phyloP scores from a whole-genome alignment of 1,140 invertebrate species.

The Ceratitis capitata region DNA sequence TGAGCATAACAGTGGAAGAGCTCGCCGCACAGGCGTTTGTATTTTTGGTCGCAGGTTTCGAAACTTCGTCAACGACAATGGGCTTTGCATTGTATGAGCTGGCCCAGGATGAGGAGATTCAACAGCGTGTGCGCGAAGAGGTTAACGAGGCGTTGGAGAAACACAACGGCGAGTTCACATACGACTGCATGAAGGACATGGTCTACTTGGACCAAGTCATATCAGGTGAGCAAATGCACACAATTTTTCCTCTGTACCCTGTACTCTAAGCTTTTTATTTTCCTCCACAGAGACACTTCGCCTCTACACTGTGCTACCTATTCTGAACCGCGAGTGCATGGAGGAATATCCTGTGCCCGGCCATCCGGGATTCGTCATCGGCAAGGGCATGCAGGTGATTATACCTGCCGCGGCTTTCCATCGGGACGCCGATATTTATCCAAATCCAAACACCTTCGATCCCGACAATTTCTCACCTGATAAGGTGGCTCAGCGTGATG shows the following conservation, averaged over 20 bases:
- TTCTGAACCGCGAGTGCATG: conserved; percentile 65
- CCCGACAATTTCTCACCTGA: conserved; percentile 68
- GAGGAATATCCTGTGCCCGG: conserved; percentile 64
- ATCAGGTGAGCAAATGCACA: conserved; percentile 54
- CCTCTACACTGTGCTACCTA: conserved; percentile 61
- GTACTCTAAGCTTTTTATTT: not conserved
- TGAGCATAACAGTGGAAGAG: conserved; percentile 56
- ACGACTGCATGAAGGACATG: conserved; percentile 60
- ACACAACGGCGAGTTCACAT: conserved; percentile 51
- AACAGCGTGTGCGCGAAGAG: conserved; percentile 66
- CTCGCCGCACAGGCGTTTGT: conserved; percentile 59
- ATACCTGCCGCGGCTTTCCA: conserved; percentile 71
- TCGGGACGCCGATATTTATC: conserved; percentile 67
- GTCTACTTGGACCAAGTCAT: conserved; percentile 58
- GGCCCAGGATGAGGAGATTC: conserved; percentile 64
- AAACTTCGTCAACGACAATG: conserved; percentile 65
- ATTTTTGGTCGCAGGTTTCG: conserved; percentile 60
- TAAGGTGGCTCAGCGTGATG: conserved; percentile 60
- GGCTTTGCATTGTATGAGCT: conserved; percentile 65
- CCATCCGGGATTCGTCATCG: conserved; percentile 57
- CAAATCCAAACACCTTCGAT: conserved; percentile 69
- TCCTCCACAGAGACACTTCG: conserved; percentile 54
- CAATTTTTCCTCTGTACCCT: not conserved
- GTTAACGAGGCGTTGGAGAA: conserved; percentile 54
- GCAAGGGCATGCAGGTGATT: conserved; percentile 62